A percentile compares a stretch with the other conserved stretches of the same genome.
Conservation (phyloP, 1,140 invertebrate species). For the Gerris buenoi region DNA sequence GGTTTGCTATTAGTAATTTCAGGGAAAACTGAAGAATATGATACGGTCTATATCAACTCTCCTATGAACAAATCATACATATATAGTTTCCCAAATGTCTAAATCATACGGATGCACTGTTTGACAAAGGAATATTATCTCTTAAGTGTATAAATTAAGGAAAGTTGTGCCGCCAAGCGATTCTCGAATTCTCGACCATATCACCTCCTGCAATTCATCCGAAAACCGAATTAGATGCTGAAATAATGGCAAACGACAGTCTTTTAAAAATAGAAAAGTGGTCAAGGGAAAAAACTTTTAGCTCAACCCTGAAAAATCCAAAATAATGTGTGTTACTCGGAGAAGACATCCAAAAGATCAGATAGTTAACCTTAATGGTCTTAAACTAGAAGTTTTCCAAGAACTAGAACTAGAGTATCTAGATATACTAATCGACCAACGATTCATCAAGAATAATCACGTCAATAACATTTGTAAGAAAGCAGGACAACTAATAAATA, state of each 20-base stretch:
- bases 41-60: no score
- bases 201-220: no score
- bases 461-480: not conserved
- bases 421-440: not conserved
- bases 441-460: not conserved
- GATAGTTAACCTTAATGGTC: not conserved
- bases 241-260: not conserved
- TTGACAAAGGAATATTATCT: no score
- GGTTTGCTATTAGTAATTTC: no score
- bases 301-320: not conserved
- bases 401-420: not conserved
- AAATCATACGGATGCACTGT: no score
- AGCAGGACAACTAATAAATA: not conserved
- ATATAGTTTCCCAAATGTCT: no score
- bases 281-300: not conserved
- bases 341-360: not conserved
- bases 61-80: no score
- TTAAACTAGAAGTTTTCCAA: not conserved
- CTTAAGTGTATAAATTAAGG: no score
- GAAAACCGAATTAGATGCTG: not conserved
- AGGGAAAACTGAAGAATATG: no score
- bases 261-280: not conserved
- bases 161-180: no score
- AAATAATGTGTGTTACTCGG: not conserved
- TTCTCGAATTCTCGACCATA: no score